Evolutionary conservation across 2,797 vertebrate species (phyloP), one percentile per base, ranked within the genome.

Genomic region (Gambelia wislizenii): DNA sequence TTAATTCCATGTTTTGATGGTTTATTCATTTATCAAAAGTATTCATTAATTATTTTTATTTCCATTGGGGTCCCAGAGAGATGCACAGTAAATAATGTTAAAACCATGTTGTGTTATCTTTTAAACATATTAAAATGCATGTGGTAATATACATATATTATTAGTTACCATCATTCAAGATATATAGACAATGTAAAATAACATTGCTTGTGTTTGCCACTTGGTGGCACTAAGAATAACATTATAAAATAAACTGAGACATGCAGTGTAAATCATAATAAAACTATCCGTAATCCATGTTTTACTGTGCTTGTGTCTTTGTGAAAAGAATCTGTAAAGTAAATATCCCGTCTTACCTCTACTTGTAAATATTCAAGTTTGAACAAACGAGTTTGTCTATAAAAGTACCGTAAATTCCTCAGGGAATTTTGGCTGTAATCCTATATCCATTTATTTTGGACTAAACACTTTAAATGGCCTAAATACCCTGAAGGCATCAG

Each of bases 191-290:
- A 1, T 2, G 0, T 22, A 20, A 87, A 81, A 2, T 0, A 39
- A 44, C 0, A 7, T 27, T 90, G 6, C 90, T 77, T 67, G 59
- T 70, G 79, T 86, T 6, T 44, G 87, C 96, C 96, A 83, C 96
- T 93, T 96, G 97, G 94, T 97, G 96, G 96, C 97, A 94, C 95
- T 92, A 94, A 90, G 90, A 87, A 92, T 94, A 96, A 95, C 92
- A 74, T n/a, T 33, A 70, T 54, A 92, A 93, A 49, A 6, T 47
- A 52, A 33, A 52, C 83, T 13, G 1, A 36, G 20, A 36, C 1
- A 1, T 1, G 0, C 3, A 59, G 72, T 9, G 75, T 56, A 1
- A 67, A 76, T 30, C 18, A 0, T 0, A 83, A 47, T 61, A 80
- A 22, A 42, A 61, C 0, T 54, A 36, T 6, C 20, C 33, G 27